Evolutionary conservation across 2,797 vertebrate genomes (phyloP).

Genomic region (Bradypodion ventrale): DNA sequence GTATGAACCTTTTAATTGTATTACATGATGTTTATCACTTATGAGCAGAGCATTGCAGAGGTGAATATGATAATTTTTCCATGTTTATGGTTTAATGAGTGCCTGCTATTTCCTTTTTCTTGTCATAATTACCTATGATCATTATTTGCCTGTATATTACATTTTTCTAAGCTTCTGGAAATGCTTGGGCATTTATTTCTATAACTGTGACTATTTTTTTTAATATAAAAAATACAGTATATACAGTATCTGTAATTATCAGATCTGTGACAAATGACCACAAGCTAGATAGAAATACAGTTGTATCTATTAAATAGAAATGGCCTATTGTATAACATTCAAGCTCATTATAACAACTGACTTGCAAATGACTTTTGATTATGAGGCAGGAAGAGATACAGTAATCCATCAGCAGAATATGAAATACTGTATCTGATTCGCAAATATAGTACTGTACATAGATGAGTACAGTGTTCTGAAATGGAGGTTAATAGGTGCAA

Average conservation of each 20-base stretch:
- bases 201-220: background rate
- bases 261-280: background rate
- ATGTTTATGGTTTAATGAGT: background rate
- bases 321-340: background rate
- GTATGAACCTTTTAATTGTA: background rate
- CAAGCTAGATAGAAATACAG: background rate
- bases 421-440: background rate
- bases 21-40: background rate
- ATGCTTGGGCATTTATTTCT: background rate
- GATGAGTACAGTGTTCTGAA: background rate
- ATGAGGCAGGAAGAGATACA: background rate
- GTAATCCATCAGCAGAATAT: background rate
- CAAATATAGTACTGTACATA: no score
- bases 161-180: background rate
- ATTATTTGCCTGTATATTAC: background rate
- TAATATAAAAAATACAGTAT: no score
- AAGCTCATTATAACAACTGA: background rate
- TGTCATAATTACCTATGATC: constrained; percentile 4
- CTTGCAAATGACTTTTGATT: background rate
- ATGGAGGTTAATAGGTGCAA: background rate
- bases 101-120: background rate
- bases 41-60: background rate
- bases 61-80: background rate
- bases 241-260: background rate
- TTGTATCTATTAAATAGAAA: background rate